Evolutionary conservation across 2,888 invertebrate species (phyloP).

Genomic region (Drosophila longiperda): DNA sequence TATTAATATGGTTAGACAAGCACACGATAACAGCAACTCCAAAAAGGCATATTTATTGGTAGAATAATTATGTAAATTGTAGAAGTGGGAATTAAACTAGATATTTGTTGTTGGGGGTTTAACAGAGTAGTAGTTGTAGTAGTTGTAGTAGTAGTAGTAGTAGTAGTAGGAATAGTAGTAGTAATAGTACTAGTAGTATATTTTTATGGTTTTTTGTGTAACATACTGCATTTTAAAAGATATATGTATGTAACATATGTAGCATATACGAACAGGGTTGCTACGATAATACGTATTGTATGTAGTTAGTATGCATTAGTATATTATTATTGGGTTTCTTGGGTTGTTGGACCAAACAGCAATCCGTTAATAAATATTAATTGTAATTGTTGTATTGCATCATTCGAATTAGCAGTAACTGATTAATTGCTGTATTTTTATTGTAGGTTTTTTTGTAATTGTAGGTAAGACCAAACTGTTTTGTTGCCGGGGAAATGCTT

Average conservation of each 20-base stretch:
- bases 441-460: conserved; percentile 6
- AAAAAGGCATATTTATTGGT: conserved; percentile 11
- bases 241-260: conserved; percentile 14
- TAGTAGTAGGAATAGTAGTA: not conserved
- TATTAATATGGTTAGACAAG: conserved; percentile 16
- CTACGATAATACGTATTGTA: conserved; percentile 30
- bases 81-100: conserved; percentile 24
- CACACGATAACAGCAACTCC: conserved; percentile 27
- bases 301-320: conserved; percentile 4
- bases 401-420: conserved; percentile 11
- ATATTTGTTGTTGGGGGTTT: conserved; percentile 31
- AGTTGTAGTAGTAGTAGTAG: not conserved
- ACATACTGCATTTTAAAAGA: conserved; percentile 28
- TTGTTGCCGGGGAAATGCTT: conserved; percentile 38
- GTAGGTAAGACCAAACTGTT: conserved; percentile 10
- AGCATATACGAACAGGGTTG: conserved; percentile 31
- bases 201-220: conserved; percentile 12
- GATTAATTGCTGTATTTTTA: conserved; percentile 9
- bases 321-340: conserved; percentile 1
- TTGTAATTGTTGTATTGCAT: conserved; percentile 24
- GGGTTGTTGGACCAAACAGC: conserved; percentile 26
- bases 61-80: conserved; percentile 7
- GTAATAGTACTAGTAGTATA: not conserved
- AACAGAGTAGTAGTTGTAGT: conserved; percentile 3
- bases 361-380: conserved; percentile 20